Evolutionary conservation across 2,888 invertebrate species (phyloP).

Genomic region (Automeris io): DNA sequence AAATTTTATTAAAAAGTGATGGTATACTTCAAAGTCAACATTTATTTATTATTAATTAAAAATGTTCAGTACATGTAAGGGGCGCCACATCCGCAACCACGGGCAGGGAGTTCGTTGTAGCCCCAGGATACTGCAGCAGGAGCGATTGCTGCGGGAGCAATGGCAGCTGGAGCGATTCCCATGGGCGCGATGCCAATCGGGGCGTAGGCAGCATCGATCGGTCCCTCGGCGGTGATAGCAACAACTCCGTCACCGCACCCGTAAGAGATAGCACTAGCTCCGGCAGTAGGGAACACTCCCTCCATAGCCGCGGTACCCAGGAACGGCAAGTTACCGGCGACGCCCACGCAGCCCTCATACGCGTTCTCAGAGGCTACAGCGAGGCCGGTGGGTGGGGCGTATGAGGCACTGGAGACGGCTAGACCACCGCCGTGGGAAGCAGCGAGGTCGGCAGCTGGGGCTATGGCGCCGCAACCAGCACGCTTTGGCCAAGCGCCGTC

Average conservation of each 20-base stretch:
- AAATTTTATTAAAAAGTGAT: too few species aligned
- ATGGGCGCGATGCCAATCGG: background rate
- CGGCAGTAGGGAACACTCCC: too few species aligned
- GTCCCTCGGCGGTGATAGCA: constrained; percentile 8
- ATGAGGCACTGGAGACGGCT: constrained; percentile 18
- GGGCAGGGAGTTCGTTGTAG: too few species aligned
- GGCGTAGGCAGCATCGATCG: background rate
- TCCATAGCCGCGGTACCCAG: too few species aligned
- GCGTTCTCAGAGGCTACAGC: constrained; percentile 18
- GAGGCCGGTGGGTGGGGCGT: too few species aligned
- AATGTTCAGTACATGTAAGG: too few species aligned
- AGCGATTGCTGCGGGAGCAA: background rate
- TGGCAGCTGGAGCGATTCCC: background rate
- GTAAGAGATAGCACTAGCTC: too few species aligned
- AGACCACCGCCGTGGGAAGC: constrained; percentile 13
- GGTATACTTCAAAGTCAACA: too few species aligned
- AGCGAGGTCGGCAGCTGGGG: constrained; percentile 5
- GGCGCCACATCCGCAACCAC: too few species aligned
- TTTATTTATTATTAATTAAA: too few species aligned
- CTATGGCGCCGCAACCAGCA: constrained; percentile 5
- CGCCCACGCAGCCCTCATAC: too few species aligned
- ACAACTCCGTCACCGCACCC: constrained; percentile 15
- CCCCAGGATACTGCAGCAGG: background rate
- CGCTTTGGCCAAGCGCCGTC: background rate
- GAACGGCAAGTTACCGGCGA: too few species aligned